phyloP scores from a whole-genome alignment of 2,888 invertebrate genomes.

The Ectobius pallidus region DNA sequence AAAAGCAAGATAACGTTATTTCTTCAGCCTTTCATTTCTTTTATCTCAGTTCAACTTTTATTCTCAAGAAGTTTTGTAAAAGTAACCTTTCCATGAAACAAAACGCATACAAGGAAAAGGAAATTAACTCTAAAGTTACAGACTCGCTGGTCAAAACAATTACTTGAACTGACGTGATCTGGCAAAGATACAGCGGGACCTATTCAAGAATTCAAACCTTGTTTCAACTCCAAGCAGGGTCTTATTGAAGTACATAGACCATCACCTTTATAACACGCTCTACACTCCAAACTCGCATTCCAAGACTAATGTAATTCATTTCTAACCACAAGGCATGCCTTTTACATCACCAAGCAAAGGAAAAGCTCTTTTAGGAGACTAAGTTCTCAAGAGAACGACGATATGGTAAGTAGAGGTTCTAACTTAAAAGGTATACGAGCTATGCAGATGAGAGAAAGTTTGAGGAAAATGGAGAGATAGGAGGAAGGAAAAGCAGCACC shows the following conservation, averaged over 20 bases:
- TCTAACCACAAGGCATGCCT: slow-evolving; percentile 4
- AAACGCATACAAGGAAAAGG: no score
- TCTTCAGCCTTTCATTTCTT: no score
- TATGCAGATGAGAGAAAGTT: not conserved
- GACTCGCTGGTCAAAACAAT: no score
- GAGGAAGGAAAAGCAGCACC: not conserved
- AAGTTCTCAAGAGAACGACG: not conserved
- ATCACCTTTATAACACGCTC: not conserved
- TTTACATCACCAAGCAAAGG: not conserved
- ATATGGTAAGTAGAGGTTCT: slow-evolving; percentile 8
- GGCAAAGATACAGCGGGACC: no score
- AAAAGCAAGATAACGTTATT: no score
- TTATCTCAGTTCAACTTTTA: no score
- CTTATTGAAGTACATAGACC: not conserved
- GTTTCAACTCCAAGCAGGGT: no score
- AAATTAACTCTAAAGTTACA: no score
- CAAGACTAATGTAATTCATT: slow-evolving; percentile 14
- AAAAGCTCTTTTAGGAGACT: not conserved
- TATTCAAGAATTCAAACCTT: no score
- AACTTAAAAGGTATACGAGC: slow-evolving; percentile 1
- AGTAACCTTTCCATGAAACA: no score
- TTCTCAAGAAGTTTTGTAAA: no score
- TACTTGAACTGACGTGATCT: no score
- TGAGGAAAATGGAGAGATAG: not conserved
- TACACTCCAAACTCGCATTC: not conserved